These are phyloP conservation scores for Chionomys nivalis DNA, from an alignment of 2,113 vertebrate species.

Conservation along the genomic window DNA sequence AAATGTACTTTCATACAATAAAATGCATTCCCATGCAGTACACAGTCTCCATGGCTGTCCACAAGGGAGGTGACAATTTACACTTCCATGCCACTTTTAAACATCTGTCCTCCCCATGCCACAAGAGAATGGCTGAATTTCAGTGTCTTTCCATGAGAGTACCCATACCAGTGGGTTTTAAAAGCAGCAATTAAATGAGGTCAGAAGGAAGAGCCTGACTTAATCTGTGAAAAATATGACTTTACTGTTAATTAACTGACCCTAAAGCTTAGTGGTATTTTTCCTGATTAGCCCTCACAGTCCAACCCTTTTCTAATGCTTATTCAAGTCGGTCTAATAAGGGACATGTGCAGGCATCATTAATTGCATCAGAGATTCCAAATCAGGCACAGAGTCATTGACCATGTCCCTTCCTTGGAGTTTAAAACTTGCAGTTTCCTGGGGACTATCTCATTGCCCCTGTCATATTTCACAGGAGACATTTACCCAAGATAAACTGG, in stretches of 20 bases:
- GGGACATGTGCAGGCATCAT: slow-evolving; percentile 66
- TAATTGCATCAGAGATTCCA: slow-evolving; percentile 72
- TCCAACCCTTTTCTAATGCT: slow-evolving; percentile 72
- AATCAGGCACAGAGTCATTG: slow-evolving; percentile 15
- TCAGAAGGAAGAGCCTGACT: slow-evolving; percentile 80
- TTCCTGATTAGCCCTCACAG: slow-evolving; percentile 77
- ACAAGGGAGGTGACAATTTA: slow-evolving; percentile 41
- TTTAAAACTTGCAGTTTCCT: slow-evolving; percentile 62
- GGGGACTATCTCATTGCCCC: slow-evolving; percentile 62
- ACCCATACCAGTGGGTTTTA: slow-evolving; percentile 68
- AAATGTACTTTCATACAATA: not conserved
- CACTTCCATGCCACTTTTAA: not conserved
- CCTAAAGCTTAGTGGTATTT: slow-evolving; percentile 79
- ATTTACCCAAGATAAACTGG: slow-evolving; percentile 67
- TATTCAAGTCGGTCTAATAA: slow-evolving; percentile 74
- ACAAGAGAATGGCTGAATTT: slow-evolving; percentile 64
- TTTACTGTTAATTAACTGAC: slow-evolving; percentile 82
- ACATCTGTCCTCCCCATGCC: slow-evolving; percentile 58
- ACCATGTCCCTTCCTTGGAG: slow-evolving; percentile 45
- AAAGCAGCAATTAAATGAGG: slow-evolving; percentile 81
- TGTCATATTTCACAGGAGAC: slow-evolving; percentile 60
- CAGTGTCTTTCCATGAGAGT: slow-evolving; percentile 43
- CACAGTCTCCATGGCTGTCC: not conserved
- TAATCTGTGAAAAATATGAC: slow-evolving; percentile 79
- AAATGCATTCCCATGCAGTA: not conserved